Evolutionary conservation across 2,113 vertebrate species (phyloP).

Genomic region (Paramisgurnus dabryanus): DNA sequence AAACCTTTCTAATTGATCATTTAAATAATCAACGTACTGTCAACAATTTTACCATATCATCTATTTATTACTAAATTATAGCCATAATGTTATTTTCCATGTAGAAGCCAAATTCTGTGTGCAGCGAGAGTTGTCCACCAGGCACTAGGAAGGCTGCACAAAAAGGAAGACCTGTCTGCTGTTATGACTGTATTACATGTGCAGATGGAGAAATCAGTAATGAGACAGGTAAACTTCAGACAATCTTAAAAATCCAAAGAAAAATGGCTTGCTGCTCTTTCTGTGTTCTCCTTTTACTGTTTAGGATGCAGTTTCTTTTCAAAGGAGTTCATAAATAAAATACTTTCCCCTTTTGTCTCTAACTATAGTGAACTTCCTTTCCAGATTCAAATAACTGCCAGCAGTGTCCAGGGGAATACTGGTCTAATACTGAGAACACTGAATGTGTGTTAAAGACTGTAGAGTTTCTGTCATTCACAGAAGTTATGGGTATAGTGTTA

Average conservation of each 20-base stretch:
- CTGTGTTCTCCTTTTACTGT: constrained; percentile 56
- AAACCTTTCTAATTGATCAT: too few species aligned
- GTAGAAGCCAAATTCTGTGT: constrained; percentile 52
- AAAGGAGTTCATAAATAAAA: constrained; percentile 17
- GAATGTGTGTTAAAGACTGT: constrained; percentile 12
- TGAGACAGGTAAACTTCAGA: constrained; percentile 4
- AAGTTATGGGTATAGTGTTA: not conserved
- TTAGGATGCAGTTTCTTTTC: constrained; percentile 45
- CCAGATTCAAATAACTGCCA: not conserved
- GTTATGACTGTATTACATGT: not conserved
- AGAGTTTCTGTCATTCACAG: constrained; percentile 8
- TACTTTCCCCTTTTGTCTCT: not conserved
- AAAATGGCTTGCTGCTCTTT: constrained; percentile 46
- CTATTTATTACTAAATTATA: too few species aligned
- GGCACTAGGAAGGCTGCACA: constrained; percentile 45
- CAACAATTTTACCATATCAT: too few species aligned
- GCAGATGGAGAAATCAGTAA: not conserved
- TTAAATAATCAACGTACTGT: too few species aligned
- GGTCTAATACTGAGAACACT: not conserved
- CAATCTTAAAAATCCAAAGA: constrained; percentile 10
- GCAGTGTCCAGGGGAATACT: not conserved
- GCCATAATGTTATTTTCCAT: not conserved
- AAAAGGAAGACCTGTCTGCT: constrained; percentile 6
- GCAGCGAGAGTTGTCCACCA: constrained; percentile 62
- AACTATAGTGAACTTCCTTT: not conserved